Evolutionary conservation across 2,888 invertebrate genomes (phyloP).

Genomic region (Heliconius ethilla): DNA sequence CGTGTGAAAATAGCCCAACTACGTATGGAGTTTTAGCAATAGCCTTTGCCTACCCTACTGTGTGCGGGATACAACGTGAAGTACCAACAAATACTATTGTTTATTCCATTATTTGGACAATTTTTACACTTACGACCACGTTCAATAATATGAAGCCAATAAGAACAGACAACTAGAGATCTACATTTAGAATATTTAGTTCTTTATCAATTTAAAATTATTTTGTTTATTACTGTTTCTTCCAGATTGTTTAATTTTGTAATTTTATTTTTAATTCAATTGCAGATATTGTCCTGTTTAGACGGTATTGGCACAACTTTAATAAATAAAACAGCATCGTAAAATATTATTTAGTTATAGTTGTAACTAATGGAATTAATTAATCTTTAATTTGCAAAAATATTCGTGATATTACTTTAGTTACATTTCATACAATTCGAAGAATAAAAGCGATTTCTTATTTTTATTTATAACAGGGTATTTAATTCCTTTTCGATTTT

Average conservation of each 20-base stretch:
- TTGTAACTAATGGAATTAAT: not conserved
- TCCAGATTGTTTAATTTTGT: not conserved
- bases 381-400: not conserved
- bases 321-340: not conserved
- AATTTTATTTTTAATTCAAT: not conserved
- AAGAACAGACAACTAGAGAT: constrained; percentile 13
- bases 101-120: not conserved
- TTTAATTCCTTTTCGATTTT: not conserved
- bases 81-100: not conserved
- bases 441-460: not conserved
- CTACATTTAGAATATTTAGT: constrained; percentile 14
- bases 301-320: constrained; percentile 17
- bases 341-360: not conserved
- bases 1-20: not conserved
- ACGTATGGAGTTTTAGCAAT: too few species aligned
- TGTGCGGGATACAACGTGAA: too few species aligned
- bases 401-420: not conserved
- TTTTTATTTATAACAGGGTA: not conserved
- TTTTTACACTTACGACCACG: not conserved
- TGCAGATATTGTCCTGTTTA: constrained; percentile 11
- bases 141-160: constrained; percentile 12
- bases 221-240: not conserved
- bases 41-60: too few species aligned
- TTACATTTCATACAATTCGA: not conserved
- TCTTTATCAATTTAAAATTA: not conserved